Evolutionary conservation across 2,113 vertebrate genomes (phyloP).

Genomic region (Cranoglanis bouderius): DNA sequence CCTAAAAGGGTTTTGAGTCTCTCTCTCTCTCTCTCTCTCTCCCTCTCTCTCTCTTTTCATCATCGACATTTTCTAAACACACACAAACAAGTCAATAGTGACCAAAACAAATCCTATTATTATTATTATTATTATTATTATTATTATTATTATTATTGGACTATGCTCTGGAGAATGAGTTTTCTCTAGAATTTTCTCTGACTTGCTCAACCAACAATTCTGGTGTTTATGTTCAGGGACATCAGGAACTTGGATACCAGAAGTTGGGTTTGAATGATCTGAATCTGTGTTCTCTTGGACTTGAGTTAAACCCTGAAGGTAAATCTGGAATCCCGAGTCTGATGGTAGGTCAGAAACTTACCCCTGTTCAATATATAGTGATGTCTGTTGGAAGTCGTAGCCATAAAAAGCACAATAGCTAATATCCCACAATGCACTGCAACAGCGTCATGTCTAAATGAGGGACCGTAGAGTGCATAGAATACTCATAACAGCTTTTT

Average conservation of each 20-base stretch:
- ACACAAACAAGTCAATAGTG: background rate
- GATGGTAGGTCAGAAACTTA: no score
- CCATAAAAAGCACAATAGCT: background rate
- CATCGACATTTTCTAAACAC: background rate
- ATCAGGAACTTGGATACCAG: no score
- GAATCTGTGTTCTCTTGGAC: no score
- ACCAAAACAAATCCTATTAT: background rate
- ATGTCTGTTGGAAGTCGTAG: background rate
- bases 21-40: background rate
- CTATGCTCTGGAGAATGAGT: background rate
- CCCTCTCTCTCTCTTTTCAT: background rate
- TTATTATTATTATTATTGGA: constrained; percentile 1
- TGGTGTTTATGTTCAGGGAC: no score
- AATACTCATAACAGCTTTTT: no score
- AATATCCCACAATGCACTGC: background rate
- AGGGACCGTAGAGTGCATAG: no score
- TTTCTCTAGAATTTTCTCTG: background rate
- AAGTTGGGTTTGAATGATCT: no score
- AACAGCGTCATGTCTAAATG: background rate
- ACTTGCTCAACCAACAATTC: background rate
- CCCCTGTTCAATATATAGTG: no score
- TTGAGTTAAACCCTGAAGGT: background rate
- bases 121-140: background rate
- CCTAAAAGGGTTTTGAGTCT: background rate
- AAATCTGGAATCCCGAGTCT: no score